These are phyloP conservation scores for Pachyuromys duprasi DNA, from an alignment of 2,797 vertebrate species.

Conservation along the genomic window DNA sequence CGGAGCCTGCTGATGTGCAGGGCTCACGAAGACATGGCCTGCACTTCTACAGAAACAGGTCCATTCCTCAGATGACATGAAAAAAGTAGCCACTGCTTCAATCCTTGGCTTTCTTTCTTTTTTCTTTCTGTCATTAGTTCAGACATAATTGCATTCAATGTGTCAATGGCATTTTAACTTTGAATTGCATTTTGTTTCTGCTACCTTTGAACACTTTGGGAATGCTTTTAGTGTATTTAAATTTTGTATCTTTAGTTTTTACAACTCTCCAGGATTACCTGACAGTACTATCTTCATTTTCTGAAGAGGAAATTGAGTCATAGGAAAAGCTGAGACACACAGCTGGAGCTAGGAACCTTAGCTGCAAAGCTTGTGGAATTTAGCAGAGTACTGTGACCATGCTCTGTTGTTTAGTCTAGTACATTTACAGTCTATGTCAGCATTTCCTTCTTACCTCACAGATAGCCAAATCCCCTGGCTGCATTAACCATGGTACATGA, in stretches of 20 bases:
- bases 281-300: conserved; percentile 16
- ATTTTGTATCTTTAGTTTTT: not conserved
- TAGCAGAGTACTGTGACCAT: not conserved
- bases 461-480: not conserved
- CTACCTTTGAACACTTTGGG: not conserved
- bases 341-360: not conserved
- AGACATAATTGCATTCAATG: not conserved
- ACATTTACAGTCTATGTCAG: not conserved
- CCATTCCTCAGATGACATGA: not conserved
- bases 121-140: conserved; percentile 28
- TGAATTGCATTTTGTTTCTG: conserved; percentile 55
- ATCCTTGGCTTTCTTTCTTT: not conserved
- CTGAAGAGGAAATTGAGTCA: conserved; percentile 11
- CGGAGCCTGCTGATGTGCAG: not conserved
- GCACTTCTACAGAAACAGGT: not conserved
- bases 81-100: not conserved
- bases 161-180: conserved; percentile 42
- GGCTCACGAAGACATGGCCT: not conserved
- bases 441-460: not conserved
- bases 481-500: not conserved
- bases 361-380: not conserved
- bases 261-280: not conserved
- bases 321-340: not conserved
- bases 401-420: not conserved
- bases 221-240: conserved; percentile 26